Evolutionary conservation across 2,888 invertebrate genomes (phyloP).

Genomic region (Cylloceria caligata): DNA sequence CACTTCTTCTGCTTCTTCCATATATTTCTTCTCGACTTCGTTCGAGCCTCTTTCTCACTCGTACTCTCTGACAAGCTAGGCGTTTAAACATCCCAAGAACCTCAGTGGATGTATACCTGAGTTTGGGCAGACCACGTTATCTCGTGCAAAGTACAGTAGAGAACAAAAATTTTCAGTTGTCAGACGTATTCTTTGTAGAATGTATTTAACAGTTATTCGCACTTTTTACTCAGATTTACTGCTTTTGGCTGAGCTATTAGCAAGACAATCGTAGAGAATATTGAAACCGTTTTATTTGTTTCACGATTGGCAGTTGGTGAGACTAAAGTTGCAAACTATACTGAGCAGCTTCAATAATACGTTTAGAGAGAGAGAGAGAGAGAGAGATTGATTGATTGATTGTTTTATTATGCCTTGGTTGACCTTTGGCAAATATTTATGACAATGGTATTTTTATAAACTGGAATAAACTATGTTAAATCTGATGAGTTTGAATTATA

Average conservation of each 20-base stretch:
- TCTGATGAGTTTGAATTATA: too few species aligned
- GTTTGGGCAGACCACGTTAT: constrained; percentile 19
- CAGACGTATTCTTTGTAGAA: neutral
- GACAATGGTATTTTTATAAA: too few species aligned
- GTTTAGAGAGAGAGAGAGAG: too few species aligned
- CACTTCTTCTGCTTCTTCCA: constrained; percentile 21
- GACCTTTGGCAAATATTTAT: too few species aligned
- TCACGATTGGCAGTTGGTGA: neutral
- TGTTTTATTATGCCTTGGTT: too few species aligned
- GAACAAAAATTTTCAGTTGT: constrained; percentile 40
- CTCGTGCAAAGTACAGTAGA: constrained; percentile 50
- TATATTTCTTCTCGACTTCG: constrained; percentile 32
- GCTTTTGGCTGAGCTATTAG: neutral
- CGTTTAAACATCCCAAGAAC: constrained; percentile 35
- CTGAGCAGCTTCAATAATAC: too few species aligned
- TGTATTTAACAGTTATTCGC: neutral
- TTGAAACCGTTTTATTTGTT: neutral
- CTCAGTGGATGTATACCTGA: constrained; percentile 46
- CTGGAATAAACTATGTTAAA: too few species aligned
- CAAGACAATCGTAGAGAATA: neutral
- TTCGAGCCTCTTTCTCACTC: constrained; percentile 37
- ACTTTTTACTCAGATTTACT: neutral
- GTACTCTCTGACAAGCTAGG: neutral
- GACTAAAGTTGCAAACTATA: neutral
- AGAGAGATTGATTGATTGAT: too few species aligned